Conservation (phyloP, 1,140 invertebrate genomes). For the Plodia interpunctella region DNA sequence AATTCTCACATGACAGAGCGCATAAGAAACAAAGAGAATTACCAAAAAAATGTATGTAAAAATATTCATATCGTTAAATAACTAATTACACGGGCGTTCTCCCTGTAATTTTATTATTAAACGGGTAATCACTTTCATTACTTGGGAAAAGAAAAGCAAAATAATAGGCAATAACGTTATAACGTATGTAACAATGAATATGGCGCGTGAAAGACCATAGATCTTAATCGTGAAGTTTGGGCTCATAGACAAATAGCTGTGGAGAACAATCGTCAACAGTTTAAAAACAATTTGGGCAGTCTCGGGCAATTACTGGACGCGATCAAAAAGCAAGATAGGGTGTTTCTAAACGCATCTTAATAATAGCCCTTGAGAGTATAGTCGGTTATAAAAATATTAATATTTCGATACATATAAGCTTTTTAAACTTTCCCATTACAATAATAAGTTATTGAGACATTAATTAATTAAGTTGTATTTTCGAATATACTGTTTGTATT, state of each 20-base stretch:
- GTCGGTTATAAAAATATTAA: conserved; percentile 36
- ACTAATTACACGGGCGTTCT: conserved; percentile 1
- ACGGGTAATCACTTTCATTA: neutral
- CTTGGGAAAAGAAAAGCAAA: neutral
- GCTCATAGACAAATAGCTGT: conserved; percentile 69
- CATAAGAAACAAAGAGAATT: neutral
- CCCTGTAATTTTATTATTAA: neutral
- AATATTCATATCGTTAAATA: conserved; percentile 10
- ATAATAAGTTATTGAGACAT: too few species aligned
- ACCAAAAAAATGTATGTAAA: conserved; percentile 3
- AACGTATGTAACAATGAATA: conserved; percentile 7
- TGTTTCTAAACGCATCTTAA: conserved; percentile 63
- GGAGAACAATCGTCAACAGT: conserved; percentile 68
- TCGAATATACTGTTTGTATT: too few species aligned
- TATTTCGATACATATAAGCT: neutral
- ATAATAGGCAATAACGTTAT: conserved; percentile 8
- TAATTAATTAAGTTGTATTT: too few species aligned
- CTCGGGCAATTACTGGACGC: conserved; percentile 65
- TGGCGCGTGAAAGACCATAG: conserved; percentile 18
- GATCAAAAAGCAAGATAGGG: conserved; percentile 55
- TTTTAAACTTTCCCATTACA: too few species aligned
- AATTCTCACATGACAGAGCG: neutral
- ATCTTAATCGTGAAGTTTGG: conserved; percentile 52
- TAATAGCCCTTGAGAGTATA: conserved; percentile 59
- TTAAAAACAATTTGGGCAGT: conserved; percentile 71